phyloP scores from a whole-genome alignment of 2,113 vertebrate species.

The Pterocles burchelli region DNA sequence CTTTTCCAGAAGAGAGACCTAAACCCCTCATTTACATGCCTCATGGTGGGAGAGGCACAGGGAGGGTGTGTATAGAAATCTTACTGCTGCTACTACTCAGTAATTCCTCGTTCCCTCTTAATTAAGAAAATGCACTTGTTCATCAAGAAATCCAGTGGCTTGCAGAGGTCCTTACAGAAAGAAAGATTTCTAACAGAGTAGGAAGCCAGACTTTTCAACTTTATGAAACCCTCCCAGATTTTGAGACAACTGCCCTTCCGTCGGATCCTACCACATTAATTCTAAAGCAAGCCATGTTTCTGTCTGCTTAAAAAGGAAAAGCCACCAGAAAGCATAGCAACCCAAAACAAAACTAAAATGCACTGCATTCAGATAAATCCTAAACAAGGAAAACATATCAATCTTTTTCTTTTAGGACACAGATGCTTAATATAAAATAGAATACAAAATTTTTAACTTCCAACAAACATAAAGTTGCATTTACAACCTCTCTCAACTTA shows the following conservation, averaged over 20 bases:
- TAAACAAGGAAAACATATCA: background rate
- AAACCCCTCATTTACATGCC: background rate
- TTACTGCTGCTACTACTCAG: background rate
- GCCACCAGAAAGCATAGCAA: background rate
- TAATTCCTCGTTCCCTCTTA: background rate
- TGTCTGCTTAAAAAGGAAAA: background rate
- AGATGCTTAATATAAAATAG: background rate
- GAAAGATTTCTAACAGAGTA: background rate
- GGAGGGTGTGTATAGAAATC: fast-evolving
- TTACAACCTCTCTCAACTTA: background rate
- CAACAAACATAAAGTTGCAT: background rate
- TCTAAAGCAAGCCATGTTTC: background rate
- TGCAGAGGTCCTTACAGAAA: background rate
- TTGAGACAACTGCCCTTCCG: background rate
- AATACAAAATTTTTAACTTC: background rate
- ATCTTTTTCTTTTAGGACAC: background rate
- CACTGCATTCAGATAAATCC: background rate
- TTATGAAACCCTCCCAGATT: background rate
- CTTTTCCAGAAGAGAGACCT: background rate
- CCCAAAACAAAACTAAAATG: background rate
- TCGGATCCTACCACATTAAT: background rate
- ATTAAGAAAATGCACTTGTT: background rate
- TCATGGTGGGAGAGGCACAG: background rate
- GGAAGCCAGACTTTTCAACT: background rate
- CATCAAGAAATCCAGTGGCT: background rate